phyloP scores from a whole-genome alignment of 2,888 invertebrate genomes.

The Petrolisthes cinctipes region DNA sequence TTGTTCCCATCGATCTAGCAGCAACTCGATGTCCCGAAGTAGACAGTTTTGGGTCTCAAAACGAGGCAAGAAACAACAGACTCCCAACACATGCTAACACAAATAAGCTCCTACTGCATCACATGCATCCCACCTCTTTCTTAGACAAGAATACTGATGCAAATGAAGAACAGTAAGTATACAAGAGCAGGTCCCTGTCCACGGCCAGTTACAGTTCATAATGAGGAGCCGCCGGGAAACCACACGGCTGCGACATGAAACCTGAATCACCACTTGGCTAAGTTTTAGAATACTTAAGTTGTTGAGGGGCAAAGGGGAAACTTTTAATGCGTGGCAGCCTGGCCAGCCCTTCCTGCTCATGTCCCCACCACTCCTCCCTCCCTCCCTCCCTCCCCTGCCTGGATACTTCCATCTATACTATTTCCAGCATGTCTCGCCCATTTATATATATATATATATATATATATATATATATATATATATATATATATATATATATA shows the following conservation, averaged over 20 bases:
- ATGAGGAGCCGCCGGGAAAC: neutral
- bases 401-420: neutral
- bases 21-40: too few species aligned
- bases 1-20: too few species aligned
- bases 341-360: conserved; percentile 6
- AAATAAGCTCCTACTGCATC: too few species aligned
- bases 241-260: conserved; percentile 34
- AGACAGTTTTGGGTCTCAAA: too few species aligned
- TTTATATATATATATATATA: neutral
- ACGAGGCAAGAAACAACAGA: too few species aligned
- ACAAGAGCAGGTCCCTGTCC: too few species aligned
- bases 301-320: conserved; percentile 28
- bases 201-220: neutral
- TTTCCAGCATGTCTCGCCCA: neutral
- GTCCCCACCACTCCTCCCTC: neutral
- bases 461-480: conserved; percentile 30
- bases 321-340: conserved; percentile 26
- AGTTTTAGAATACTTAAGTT: conserved; percentile 44
- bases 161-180: too few species aligned
- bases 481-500: conserved; percentile 28
- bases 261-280: conserved; percentile 40
- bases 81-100: too few species aligned
- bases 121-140: too few species aligned
- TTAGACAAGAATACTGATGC: too few species aligned
- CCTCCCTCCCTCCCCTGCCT: neutral